Evolutionary conservation across 1,140 invertebrate species (phyloP).

Genomic region (Aphelinus atriplicis): DNA sequence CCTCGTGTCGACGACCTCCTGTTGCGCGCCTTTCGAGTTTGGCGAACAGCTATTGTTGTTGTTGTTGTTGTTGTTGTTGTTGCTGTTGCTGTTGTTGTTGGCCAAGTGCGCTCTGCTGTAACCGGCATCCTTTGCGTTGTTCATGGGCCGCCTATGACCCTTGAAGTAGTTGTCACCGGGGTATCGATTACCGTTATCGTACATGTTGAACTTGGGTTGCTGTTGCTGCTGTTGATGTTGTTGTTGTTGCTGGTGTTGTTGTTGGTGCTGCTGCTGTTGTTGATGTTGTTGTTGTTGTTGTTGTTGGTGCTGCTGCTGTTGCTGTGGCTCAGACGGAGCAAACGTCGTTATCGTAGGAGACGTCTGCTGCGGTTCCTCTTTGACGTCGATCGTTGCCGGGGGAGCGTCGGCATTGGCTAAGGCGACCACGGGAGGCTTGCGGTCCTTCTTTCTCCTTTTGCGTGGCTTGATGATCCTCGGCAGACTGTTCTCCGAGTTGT

Average conservation of each 20-base stretch:
- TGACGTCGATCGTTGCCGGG: constrained; percentile 52
- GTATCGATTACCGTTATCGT: constrained; percentile 20
- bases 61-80: constrained; percentile 32
- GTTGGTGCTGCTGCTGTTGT: constrained; percentile 35
- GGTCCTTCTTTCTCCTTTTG: constrained; percentile 88
- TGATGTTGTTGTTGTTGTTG: constrained; percentile 50
- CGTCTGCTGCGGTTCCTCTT: constrained; percentile 61
- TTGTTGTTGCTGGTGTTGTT: constrained; percentile 40
- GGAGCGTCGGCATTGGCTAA: constrained; percentile 57
- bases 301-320: constrained; percentile 56
- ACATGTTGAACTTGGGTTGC: constrained; percentile 43
- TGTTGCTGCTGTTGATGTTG: constrained; percentile 48
- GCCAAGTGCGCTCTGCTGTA: constrained; percentile 47
- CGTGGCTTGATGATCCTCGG: constrained; percentile 89
- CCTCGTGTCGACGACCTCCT: constrained; percentile 59
- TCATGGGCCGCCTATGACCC: constrained; percentile 27
- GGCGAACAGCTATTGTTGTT: constrained; percentile 9
- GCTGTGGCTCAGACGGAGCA: constrained; percentile 51
- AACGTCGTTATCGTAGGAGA: constrained; percentile 45
- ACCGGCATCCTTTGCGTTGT: constrained; percentile 46
- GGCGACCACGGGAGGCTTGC: constrained; percentile 70
- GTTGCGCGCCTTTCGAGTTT: constrained; percentile 39
- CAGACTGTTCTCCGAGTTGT: constrained; percentile 79
- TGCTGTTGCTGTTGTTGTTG: constrained; percentile 30
- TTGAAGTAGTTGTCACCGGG: constrained; percentile 22